phyloP scores from a whole-genome alignment of 2,888 invertebrate genomes.

The Scotopteryx bipunctaria region DNA sequence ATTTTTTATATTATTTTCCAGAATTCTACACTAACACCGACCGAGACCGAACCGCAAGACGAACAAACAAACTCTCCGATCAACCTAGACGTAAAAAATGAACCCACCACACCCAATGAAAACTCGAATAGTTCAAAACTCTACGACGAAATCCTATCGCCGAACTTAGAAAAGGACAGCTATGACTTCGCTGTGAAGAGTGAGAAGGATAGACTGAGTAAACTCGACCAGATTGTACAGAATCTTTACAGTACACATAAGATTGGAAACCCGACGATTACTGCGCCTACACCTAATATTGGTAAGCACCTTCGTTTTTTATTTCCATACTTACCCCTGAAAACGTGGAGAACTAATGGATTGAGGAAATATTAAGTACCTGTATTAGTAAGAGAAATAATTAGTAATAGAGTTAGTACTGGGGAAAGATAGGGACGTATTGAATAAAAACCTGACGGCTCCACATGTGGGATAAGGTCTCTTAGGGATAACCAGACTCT shows the following conservation, averaged over 20 bases:
- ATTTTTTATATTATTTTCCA: constrained; percentile 39
- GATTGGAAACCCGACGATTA: constrained; percentile 58
- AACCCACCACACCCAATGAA: constrained; percentile 50
- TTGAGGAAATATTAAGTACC: too few species aligned
- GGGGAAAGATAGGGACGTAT: too few species aligned
- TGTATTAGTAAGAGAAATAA: too few species aligned
- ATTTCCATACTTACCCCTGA: too few species aligned
- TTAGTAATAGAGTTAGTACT: too few species aligned
- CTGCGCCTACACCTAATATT: constrained; percentile 49
- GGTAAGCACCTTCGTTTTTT: constrained; percentile 35
- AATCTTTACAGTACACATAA: constrained; percentile 75
- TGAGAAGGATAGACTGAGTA: constrained; percentile 73
- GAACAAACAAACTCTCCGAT: constrained; percentile 48
- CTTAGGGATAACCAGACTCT: too few species aligned
- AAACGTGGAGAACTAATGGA: too few species aligned
- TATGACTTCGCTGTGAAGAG: constrained; percentile 48
- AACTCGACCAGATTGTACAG: constrained; percentile 75
- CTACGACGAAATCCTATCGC: constrained; percentile 51
- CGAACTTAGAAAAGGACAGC: constrained; percentile 46
- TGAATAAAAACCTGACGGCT: too few species aligned
- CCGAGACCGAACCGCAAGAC: constrained; percentile 54
- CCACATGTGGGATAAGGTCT: too few species aligned
- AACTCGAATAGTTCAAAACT: constrained; percentile 54
- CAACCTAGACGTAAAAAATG: constrained; percentile 55
- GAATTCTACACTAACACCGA: constrained; percentile 65